Base-by-base conservation (phyloP, 2,113 vertebrate species). In the Lophochroa leadbeateri region DNA sequence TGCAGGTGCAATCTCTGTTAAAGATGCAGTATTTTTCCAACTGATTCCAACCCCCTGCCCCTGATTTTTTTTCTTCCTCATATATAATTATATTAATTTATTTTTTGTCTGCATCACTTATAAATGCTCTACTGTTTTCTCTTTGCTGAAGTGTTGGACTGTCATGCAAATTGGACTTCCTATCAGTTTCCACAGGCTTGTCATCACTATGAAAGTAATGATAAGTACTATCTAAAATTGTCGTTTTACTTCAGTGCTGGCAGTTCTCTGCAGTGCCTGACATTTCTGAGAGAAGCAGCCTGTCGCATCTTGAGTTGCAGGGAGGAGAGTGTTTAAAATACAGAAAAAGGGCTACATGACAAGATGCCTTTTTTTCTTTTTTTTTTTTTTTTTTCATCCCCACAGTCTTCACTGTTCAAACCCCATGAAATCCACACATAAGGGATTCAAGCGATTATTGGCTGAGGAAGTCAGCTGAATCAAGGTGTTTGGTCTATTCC, bases 221-320 rank as follows among this genome's bases (percentile, higher is more conserved):
- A 88, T 92, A 75, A 44, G 76, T 94, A 49, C 74, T 96, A 92
- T 55, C 96, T 96, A 85, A 93, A 97, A 94, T 94, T 67, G 70
- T 95, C 81, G 68, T 96, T 97, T 94, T 88, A 60, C 65, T 96
- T 94, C n/a, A 74, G 58, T 81, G 71, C 77, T 95, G 94, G 85
- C 90, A 97, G 90, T 78, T 93, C 81, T 94, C 76, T 79, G 72
- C 82, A 85, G 83, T 83, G 50, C n/a, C 58, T 90, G 75, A 78
- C 64, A 39, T 79, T 97, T 95, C 50, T 92, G 90, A 97, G 76
- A 69, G 87, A 80, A 93, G 52, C 70, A 95, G 29, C 50, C 78
- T 67, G 55, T 77, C 80, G 57, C 47, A 33, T 85, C 65, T 74
- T 85, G 81, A 84, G 76, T 29, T 82, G 27, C 12, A 35, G 65